Conservation (phyloP, 2,113 vertebrate genomes). For the Triplophysa rosa region DNA sequence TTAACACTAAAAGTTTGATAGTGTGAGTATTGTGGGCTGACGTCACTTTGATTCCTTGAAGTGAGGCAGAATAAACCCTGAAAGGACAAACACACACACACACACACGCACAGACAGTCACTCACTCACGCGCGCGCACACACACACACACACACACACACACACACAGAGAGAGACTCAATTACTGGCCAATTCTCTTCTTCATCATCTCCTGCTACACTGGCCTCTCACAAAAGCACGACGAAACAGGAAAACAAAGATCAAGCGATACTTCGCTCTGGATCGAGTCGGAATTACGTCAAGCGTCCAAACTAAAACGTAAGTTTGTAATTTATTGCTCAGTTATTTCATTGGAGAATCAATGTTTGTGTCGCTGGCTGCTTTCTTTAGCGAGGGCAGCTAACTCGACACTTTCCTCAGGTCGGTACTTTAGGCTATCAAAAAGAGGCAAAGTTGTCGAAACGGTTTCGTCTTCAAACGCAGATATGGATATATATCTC, state of each 20-base stretch:
- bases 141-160: conserved; percentile 59
- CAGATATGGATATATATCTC: conserved; percentile 19
- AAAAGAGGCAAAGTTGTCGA: conserved; percentile 56
- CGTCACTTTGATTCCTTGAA: conserved; percentile 94
- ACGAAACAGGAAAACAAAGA: conserved; percentile 66
- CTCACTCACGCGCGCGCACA: conserved; percentile 49
- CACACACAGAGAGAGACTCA: conserved; percentile 70
- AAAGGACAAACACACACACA: conserved; percentile 78
- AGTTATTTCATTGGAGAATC: conserved; percentile 63
- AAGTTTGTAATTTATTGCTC: conserved; percentile 70
- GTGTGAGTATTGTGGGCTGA: conserved; percentile 84
- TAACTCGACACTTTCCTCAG: conserved; percentile 63
- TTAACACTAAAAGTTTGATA: conserved; percentile 79
- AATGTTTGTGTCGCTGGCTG: conserved; percentile 62
- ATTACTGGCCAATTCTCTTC: conserved; percentile 79
- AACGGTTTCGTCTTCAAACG: conserved; percentile 11
- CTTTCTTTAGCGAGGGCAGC: conserved; percentile 62
- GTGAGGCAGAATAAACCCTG: conserved; percentile 89
- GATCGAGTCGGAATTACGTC: conserved; percentile 74
- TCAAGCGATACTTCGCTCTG: conserved; percentile 70
- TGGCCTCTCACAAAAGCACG: conserved; percentile 76
- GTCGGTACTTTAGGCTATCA: conserved; percentile 21
- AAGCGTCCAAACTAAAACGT: conserved; percentile 77
- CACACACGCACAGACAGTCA: conserved; percentile 48
- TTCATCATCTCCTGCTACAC: conserved; percentile 77